These are phyloP conservation scores for Drosophila multiciliata DNA, from an alignment of 2,888 invertebrate species.

Conservation along the genomic window DNA sequence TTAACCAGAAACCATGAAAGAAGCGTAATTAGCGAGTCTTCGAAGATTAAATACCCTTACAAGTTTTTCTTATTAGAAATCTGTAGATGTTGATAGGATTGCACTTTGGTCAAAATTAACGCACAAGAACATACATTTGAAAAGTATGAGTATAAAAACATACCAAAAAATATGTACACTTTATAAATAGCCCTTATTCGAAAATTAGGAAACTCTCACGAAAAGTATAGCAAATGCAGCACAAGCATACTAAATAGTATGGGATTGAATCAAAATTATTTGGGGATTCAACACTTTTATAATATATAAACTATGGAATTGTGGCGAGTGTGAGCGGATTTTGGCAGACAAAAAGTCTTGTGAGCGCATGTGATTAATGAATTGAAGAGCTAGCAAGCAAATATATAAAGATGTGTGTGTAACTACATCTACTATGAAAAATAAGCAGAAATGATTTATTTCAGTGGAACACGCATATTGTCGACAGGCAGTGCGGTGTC, in stretches of 20 bases:
- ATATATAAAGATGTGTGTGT: background rate
- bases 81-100: background rate
- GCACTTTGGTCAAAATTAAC: background rate
- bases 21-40: background rate
- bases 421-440: constrained; percentile 18
- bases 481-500: constrained; percentile 5
- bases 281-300: constrained; percentile 29
- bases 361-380: constrained; percentile 55
- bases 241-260: constrained; percentile 12
- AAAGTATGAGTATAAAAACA: background rate
- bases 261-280: constrained; percentile 33
- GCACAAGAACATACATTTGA: background rate
- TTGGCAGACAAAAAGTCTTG: constrained; percentile 5
- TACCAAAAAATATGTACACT: background rate
- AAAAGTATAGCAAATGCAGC: background rate
- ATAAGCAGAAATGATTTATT: constrained; percentile 39
- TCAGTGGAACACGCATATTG: constrained; percentile 18
- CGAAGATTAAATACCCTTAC: constrained; percentile 11
- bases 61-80: background rate
- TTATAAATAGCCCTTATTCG: background rate
- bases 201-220: background rate
- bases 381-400: background rate
- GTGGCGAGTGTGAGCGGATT: constrained; percentile 11
- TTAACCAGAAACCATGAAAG: background rate
- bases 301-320: constrained; percentile 62